These are phyloP conservation scores for Urocitellus parryii DNA, from an alignment of 2,113 vertebrate species.

Conservation along the genomic window DNA sequence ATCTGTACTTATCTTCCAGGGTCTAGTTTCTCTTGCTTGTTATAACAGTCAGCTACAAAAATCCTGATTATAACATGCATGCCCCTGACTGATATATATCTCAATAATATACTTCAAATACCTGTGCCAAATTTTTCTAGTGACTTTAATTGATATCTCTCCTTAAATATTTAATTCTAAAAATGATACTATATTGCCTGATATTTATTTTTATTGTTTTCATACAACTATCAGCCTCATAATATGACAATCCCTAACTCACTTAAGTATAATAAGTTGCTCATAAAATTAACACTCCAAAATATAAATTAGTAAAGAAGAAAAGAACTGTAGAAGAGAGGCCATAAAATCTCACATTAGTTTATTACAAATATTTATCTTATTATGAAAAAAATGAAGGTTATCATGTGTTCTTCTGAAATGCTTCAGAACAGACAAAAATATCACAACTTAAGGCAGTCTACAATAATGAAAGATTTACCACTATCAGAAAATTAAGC, in stretches of 20 bases:
- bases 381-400: not conserved
- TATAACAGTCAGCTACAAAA: not conserved
- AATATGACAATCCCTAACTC: not conserved
- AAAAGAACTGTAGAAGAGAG: not conserved
- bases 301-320: slow-evolving; percentile 11
- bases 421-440: slow-evolving; percentile 27
- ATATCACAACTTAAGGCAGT: not conserved
- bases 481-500: slow-evolving; percentile 13
- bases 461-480: not conserved
- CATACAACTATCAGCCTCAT: not conserved
- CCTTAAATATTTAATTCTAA: not conserved
- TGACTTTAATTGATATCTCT: not conserved
- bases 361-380: not conserved
- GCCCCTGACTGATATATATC: not conserved
- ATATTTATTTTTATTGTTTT: slow-evolving; percentile 29
- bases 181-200: not conserved
- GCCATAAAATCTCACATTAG: not conserved
- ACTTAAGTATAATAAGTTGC: not conserved
- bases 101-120: slow-evolving; percentile 35
- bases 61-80: not conserved
- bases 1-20: not conserved
- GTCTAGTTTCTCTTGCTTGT: not conserved
- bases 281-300: not conserved
- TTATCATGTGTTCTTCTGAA: not conserved
- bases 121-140: not conserved